A percentile compares a stretch with the other conserved stretches of the same genome.
Evolutionary conservation across 2,797 vertebrate genomes (phyloP).

Genomic region (Propithecus deckenii): DNA sequence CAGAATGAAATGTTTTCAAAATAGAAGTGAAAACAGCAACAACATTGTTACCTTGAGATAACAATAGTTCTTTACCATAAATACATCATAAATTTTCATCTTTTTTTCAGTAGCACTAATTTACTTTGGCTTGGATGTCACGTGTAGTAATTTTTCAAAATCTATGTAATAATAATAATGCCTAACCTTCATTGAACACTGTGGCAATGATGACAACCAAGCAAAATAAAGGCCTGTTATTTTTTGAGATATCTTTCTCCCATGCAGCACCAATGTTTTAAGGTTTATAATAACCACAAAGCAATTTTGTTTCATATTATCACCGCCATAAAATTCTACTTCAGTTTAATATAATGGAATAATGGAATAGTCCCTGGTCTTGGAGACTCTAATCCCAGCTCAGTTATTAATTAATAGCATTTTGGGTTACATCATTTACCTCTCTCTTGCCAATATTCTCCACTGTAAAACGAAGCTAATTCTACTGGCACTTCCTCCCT

Average conservation of each 20-base stretch:
- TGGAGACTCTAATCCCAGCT: neutral
- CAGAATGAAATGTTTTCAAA: slow-evolving; percentile 26
- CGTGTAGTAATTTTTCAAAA: neutral
- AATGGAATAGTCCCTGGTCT: neutral
- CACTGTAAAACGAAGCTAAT: neutral
- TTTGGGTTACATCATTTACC: neutral
- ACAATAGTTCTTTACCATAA: neutral
- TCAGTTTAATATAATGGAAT: neutral
- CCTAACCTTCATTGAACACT: neutral
- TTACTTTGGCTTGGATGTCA: neutral
- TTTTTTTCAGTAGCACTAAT: neutral
- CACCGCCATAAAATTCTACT: neutral
- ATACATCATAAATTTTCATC: neutral
- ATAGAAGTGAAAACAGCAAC: neutral
- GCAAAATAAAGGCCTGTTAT: neutral
- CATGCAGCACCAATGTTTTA: neutral
- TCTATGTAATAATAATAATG: neutral
- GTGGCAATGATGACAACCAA: neutral
- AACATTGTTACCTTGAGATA: neutral
- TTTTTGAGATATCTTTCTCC: neutral
- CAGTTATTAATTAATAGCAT: neutral
- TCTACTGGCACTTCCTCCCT: neutral
- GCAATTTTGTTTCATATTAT: neutral
- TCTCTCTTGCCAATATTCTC: neutral
- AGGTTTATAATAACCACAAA: neutral